phyloP scores from a whole-genome alignment of 2,797 vertebrate genomes.

The Microchirus variegatus region DNA sequence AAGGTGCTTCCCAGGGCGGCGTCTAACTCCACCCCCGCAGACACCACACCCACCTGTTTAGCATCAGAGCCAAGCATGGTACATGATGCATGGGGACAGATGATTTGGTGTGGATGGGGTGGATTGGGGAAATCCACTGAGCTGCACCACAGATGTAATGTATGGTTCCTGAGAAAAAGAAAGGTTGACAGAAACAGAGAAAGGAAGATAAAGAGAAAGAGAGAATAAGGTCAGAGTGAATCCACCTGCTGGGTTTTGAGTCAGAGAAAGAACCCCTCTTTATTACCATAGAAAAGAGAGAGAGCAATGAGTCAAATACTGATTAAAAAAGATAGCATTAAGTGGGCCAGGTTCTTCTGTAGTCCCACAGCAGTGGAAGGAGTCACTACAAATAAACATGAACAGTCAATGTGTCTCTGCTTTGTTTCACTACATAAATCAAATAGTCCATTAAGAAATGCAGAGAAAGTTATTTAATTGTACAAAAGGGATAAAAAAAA shows the following conservation, averaged over 20 bases:
- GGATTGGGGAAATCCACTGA: slow-evolving; percentile 65
- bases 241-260: slow-evolving; percentile 41
- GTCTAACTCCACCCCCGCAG: slow-evolving; percentile 19
- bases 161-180: slow-evolving; percentile 84
- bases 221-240: slow-evolving; percentile 4
- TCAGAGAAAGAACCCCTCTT: slow-evolving; percentile 64
- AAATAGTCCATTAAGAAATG: slow-evolving; percentile 5
- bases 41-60: slow-evolving; percentile 42
- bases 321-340: slow-evolving; percentile 18
- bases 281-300: slow-evolving; percentile 21
- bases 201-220: slow-evolving; percentile 19
- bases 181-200: background rate
- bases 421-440: slow-evolving; percentile 6
- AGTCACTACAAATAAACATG: slow-evolving; percentile 2
- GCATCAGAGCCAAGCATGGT: slow-evolving; percentile 12
- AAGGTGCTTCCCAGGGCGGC: slow-evolving; percentile 80
- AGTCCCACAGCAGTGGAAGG: slow-evolving; percentile 9
- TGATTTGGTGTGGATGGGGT: slow-evolving; percentile 88
- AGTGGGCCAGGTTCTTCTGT: slow-evolving; percentile 16
- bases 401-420: slow-evolving; percentile 1
- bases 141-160: slow-evolving; percentile 90
- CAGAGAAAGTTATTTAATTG: background rate
- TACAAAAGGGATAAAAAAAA: too few relatives aligned
- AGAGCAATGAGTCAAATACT: slow-evolving; percentile 52
- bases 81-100: slow-evolving; percentile 82